Evolutionary conservation across 2,888 invertebrate species (phyloP).

Genomic region (Tetragonula carbonaria): DNA sequence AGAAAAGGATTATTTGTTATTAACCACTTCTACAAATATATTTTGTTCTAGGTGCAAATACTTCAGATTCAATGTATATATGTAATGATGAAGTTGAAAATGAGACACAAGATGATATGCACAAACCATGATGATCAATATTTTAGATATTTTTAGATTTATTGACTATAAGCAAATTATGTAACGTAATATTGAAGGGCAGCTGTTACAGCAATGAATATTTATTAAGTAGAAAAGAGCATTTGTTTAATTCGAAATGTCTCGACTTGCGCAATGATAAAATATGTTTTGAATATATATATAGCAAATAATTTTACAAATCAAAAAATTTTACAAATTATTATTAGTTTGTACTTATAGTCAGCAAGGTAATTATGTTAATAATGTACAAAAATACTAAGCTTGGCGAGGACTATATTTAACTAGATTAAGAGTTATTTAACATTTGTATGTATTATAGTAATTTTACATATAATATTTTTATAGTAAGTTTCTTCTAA

Average conservation of each 20-base stretch:
- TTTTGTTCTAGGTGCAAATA: constrained; percentile 63
- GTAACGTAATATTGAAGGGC: not conserved
- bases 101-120: constrained; percentile 60
- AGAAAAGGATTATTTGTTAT: not conserved
- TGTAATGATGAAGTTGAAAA: constrained; percentile 62
- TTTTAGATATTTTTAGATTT: not conserved
- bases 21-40: constrained; percentile 3
- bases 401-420: constrained; percentile 32
- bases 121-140: constrained; percentile 26
- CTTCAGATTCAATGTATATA: constrained; percentile 64
- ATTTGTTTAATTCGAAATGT: constrained; percentile 4
- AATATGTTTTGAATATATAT: constrained; percentile 38
- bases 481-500: constrained; percentile 46
- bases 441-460: constrained; percentile 41
- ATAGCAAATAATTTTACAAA: not conserved
- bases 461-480: constrained; percentile 54
- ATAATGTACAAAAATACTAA: constrained; percentile 60
- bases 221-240: constrained; percentile 16
- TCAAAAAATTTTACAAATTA: constrained; percentile 11
- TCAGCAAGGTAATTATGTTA: constrained; percentile 46
- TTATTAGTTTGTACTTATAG: constrained; percentile 22
- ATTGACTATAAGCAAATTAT: not conserved
- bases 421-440: constrained; percentile 22
- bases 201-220: not conserved
- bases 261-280: constrained; percentile 1